Evolutionary conservation across 2,888 invertebrate species (phyloP).

Genomic region (Microplitis deprimator): DNA sequence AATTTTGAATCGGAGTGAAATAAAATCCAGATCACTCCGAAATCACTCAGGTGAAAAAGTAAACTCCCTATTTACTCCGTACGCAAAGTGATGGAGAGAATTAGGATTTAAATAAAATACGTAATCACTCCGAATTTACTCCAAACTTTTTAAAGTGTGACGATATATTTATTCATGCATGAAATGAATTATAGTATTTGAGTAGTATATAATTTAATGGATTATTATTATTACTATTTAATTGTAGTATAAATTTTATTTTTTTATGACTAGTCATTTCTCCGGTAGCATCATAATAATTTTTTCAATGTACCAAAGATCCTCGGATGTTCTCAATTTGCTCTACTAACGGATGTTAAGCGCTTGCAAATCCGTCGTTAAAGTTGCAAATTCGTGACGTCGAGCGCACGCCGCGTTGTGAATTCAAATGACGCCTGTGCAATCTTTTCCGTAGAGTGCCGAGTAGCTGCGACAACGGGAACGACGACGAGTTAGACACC

Average conservation of each 20-base stretch:
- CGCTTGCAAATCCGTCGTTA: constrained; percentile 41
- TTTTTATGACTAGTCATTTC: constrained; percentile 7
- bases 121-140: no score
- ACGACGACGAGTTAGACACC: constrained; percentile 4
- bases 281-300: neutral
- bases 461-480: constrained; percentile 20
- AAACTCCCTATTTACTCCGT: no score
- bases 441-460: constrained; percentile 21
- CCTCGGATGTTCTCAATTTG: constrained; percentile 39
- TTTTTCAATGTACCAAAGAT: constrained; percentile 16
- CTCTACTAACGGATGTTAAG: constrained; percentile 38
- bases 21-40: no score
- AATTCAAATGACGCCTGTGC: constrained; percentile 42
- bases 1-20: no score
- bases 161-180: no score
- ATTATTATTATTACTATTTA: neutral
- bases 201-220: no score
- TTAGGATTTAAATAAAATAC: no score
- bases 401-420: constrained; percentile 22
- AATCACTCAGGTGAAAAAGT: no score
- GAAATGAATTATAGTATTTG: no score
- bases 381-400: constrained; percentile 38
- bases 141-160: no score
- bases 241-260: constrained; percentile 1
- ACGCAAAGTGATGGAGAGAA: no score